phyloP scores from a whole-genome alignment of 2,113 vertebrate species.

The Tonatia bakeri region DNA sequence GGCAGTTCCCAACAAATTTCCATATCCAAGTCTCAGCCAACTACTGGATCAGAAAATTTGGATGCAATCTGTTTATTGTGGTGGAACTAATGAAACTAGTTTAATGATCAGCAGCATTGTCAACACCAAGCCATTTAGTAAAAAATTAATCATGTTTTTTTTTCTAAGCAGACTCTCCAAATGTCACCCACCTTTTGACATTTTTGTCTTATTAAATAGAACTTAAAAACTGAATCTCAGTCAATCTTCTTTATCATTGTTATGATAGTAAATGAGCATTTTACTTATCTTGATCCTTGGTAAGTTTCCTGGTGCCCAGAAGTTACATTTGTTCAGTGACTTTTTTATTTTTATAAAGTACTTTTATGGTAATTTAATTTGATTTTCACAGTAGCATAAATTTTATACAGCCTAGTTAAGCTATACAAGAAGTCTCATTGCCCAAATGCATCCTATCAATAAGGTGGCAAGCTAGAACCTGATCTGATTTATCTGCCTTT shows the following conservation, averaged over 20 bases:
- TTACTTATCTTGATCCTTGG: neutral
- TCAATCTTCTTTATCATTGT: neutral
- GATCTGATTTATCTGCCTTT: neutral
- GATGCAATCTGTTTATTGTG: constrained; percentile 20
- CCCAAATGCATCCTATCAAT: neutral
- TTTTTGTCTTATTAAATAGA: neutral
- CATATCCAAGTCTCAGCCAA: constrained; percentile 21
- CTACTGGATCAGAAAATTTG: constrained; percentile 16
- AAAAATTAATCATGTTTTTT: constrained; percentile 46
- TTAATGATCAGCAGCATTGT: neutral
- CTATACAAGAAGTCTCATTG: neutral
- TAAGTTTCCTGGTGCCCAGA: neutral
- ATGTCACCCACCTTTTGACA: neutral
- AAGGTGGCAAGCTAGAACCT: neutral
- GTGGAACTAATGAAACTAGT: constrained; percentile 17
- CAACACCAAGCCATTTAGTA: constrained; percentile 38
- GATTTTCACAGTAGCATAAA: neutral
- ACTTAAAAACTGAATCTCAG: neutral
- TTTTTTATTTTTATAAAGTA: neutral
- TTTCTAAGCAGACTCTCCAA: neutral
- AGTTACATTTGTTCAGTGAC: neutral
- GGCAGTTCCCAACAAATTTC: no score
- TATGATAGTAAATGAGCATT: neutral
- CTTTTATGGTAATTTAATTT: neutral
- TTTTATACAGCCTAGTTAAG: neutral